Evolutionary conservation across 2,113 vertebrate species (phyloP), one percentile per base, ranked within the genome.

Genomic region (Talpa occidentalis): DNA sequence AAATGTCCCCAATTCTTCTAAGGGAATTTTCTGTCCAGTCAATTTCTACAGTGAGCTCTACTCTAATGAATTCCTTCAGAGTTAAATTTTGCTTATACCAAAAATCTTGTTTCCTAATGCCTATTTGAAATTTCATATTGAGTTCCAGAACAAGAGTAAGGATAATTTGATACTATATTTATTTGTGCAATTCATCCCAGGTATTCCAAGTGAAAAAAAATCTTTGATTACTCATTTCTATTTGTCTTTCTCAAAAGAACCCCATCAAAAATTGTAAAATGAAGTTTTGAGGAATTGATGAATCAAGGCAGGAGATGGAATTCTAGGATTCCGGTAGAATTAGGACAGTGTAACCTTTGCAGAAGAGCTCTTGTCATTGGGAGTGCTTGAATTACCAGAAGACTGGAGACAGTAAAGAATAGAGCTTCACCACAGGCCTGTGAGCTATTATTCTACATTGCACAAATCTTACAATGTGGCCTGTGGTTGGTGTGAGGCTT

Each of bases 161-260:
- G 9, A 17, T 72, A 90, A 70, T 44, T 67, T 17, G 19, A 22
- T 56, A 42, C 54, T 52, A 76, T 5, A 40, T 44, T 87, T 92
- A 60, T 62, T 73, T 95, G 76, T 74, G 47, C 26, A 93, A 52
- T 92, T 93, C 21, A 72, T 83, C 40, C 19, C 17, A 70, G 74
- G 69, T 35, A 92, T 47, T 40, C 16, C 59, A 76, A 84, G 8
- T 67, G 60, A 73, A 84, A 81, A 30, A 47, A 80, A 19, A 0
- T 40, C 22, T 82, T 64, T 47, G 19, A 80, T 76, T 72, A 66
- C 19, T 91, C 16, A 47, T 82, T 90, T 90, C 37, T 74, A 19
- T 76, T 93, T 93, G 80, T 14, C 66, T 81, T 93, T 87, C 15
- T 73, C 10, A 79, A 91, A 93, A 82, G 42, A 66, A 42, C 19